A percentile compares a stretch with the other conserved stretches of the same genome.
These are phyloP conservation scores for Pollachius pollachius DNA, from an alignment of 2,113 vertebrate species.

Conservation along the genomic window DNA sequence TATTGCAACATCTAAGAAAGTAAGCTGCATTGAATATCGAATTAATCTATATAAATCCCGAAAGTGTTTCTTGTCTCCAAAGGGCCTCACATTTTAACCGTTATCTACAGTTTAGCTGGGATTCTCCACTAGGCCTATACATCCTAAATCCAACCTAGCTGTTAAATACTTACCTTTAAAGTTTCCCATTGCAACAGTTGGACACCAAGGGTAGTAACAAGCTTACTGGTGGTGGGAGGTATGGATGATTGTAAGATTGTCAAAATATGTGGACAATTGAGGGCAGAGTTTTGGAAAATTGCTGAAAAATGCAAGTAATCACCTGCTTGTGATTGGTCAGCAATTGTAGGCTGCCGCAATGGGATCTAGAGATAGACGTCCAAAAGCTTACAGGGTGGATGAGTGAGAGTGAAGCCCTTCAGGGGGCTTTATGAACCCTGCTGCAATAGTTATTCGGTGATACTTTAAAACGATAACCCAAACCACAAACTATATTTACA, in stretches of 20 bases:
- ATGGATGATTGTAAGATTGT: slow-evolving; percentile 37
- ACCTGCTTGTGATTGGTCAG: slow-evolving; percentile 48
- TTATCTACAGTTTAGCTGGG: too few relatives aligned
- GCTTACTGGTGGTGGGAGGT: slow-evolving; percentile 38
- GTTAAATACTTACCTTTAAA: too few relatives aligned
- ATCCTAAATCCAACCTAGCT: too few relatives aligned
- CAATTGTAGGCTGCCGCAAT: slow-evolving; percentile 44
- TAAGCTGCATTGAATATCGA: too few relatives aligned
- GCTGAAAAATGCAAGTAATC: slow-evolving; percentile 54
- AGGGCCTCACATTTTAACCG: too few relatives aligned
- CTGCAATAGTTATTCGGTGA: slow-evolving; percentile 39
- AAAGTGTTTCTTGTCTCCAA: too few relatives aligned
- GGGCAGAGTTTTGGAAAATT: slow-evolving; percentile 46
- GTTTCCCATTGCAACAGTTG: slow-evolving; percentile 4
- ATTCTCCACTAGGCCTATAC: too few relatives aligned
- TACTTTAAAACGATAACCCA: slow-evolving; percentile 32
- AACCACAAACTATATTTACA: slow-evolving; percentile 24
- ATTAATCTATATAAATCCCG: too few relatives aligned
- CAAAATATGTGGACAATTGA: slow-evolving; percentile 42
- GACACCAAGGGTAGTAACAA: slow-evolving; percentile 36
- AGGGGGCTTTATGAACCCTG: slow-evolving; percentile 36
- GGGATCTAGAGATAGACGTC: slow-evolving; percentile 41
- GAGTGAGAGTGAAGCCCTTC: slow-evolving; percentile 14
- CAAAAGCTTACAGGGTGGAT: slow-evolving; percentile 33
- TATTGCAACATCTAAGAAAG: too few relatives aligned